Evolutionary conservation across 2,113 vertebrate species (phyloP).

Genomic region (Dissostichus mawsoni): DNA sequence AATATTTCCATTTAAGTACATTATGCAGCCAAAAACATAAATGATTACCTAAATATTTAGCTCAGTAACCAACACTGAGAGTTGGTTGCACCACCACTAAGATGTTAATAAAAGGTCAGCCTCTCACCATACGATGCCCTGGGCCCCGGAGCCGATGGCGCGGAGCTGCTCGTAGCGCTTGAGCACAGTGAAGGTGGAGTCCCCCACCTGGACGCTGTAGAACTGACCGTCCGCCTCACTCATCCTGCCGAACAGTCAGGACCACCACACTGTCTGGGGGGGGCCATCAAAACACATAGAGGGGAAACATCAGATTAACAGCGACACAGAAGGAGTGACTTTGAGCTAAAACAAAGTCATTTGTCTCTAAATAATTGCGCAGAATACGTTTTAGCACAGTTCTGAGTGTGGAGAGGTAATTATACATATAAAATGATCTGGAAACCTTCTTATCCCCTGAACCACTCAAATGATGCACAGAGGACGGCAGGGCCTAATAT

Average conservation of each 20-base stretch:
- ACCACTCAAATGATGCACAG: conserved; percentile 9
- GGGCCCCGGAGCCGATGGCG: conserved; percentile 95
- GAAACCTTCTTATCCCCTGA: conserved; percentile 4
- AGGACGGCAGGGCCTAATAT: conserved; percentile 39
- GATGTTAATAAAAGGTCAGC: neutral
- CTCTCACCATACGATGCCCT: conserved; percentile 98
- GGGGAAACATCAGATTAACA: conserved; percentile 61
- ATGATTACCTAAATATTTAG: neutral
- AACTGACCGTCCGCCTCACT: conserved; percentile 93
- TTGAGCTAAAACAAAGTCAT: neutral
- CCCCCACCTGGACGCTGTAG: conserved; percentile 97
- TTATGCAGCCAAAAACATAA: no score
- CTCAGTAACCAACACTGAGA: neutral
- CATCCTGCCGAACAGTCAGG: conserved; percentile 89
- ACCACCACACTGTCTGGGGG: conserved; percentile 69
- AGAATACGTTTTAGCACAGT: neutral
- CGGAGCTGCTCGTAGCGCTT: conserved; percentile 95
- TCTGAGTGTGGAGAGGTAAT: neutral
- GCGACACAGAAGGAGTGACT: conserved; percentile 35
- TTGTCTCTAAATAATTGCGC: neutral
- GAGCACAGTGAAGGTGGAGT: conserved; percentile 97
- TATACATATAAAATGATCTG: neutral
- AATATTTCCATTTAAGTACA: neutral
- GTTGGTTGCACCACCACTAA: neutral
- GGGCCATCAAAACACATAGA: conserved; percentile 5